Evolutionary conservation across 2,888 invertebrate genomes (phyloP).

Genomic region (Melinopterus prodromus): DNA sequence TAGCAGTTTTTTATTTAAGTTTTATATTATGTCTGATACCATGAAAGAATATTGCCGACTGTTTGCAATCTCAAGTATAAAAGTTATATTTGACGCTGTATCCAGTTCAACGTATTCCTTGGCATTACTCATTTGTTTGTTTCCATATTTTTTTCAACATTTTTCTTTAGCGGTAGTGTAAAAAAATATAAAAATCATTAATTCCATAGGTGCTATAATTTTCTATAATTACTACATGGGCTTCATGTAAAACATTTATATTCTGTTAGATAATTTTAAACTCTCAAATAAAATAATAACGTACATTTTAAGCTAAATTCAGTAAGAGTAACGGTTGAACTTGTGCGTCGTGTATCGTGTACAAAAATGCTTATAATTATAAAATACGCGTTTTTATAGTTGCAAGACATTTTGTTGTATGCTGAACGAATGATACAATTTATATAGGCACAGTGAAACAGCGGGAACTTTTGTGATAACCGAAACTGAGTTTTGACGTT

Average conservation of each 20-base stretch:
- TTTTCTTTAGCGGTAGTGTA: constrained; percentile 6
- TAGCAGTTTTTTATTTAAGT: not conserved
- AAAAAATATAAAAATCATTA: not conserved
- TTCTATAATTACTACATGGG: not conserved
- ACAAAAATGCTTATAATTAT: not conserved
- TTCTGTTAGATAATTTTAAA: not conserved
- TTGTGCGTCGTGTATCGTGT: not conserved
- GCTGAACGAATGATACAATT: not conserved
- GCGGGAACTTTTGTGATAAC: not conserved
- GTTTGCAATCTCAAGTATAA: too few species aligned
- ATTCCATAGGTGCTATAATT: constrained; percentile 4
- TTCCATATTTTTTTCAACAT: not conserved
- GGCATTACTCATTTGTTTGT: constrained; percentile 4
- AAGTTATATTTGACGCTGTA: too few species aligned
- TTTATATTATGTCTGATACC: too few species aligned
- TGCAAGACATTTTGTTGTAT: not conserved
- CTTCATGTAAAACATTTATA: not conserved
- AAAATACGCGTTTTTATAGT: not conserved
- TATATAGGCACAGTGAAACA: not conserved
- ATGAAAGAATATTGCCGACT: too few species aligned
- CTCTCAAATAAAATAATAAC: not conserved
- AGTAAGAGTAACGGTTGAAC: not conserved
- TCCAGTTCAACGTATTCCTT: not conserved
- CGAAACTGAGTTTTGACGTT: not conserved
- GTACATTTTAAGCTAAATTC: constrained; percentile 6